Conservation (phyloP, 1,140 invertebrate genomes). For the Scaptodrosophila lebanonensis region DNA sequence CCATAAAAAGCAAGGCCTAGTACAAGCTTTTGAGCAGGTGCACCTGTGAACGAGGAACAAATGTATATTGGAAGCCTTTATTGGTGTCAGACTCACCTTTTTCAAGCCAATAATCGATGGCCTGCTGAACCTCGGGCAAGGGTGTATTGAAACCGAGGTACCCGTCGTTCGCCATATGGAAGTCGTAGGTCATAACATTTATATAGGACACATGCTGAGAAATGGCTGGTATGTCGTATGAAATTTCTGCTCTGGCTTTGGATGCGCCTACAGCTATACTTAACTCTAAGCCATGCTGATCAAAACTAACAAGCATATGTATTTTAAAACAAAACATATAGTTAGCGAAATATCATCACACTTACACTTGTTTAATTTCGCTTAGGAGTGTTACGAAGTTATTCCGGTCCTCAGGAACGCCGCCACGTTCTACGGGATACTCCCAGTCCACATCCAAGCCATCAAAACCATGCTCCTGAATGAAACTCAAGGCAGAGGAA, state of each 20-base stretch:
- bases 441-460: constrained; percentile 85
- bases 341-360: no score
- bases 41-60: constrained; percentile 50
- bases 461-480: constrained; percentile 80
- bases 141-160: constrained; percentile 81
- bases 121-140: constrained; percentile 75
- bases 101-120: constrained; percentile 65
- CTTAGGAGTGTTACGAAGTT: constrained; percentile 78
- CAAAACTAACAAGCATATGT: constrained; percentile 56
- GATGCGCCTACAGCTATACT: constrained; percentile 82
- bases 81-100: constrained; percentile 1
- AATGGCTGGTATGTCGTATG: constrained; percentile 80
- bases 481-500: constrained; percentile 78
- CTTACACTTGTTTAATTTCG: constrained; percentile 78
- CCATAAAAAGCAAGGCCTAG: constrained; percentile 85
- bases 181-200: constrained; percentile 85
- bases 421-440: constrained; percentile 80
- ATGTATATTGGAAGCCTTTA: constrained; percentile 60
- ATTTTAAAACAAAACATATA: not conserved
- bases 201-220: constrained; percentile 80
- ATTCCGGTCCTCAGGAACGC: constrained; percentile 76
- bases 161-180: constrained; percentile 79
- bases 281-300: constrained; percentile 77
- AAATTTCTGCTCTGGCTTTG: constrained; percentile 77
- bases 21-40: constrained; percentile 79